Percentiles rank a stretch among this genome's conserved stretches.
These are phyloP conservation scores for Strix aluco DNA, from an alignment of 2,113 vertebrate species.

Conservation along the genomic window DNA sequence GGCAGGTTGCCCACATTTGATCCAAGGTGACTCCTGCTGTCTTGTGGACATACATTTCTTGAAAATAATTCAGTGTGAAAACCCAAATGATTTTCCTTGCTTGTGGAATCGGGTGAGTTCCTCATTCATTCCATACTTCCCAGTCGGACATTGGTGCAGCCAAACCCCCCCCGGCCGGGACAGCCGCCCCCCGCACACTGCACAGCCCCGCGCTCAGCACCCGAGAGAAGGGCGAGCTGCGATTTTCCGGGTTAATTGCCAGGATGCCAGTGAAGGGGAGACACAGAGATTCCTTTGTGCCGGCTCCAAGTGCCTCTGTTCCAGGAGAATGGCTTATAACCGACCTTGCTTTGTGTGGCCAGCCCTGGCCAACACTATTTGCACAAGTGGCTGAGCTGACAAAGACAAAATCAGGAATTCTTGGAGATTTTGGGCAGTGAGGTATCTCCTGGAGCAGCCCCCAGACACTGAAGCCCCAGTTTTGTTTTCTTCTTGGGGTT, in stretches of 20 bases:
- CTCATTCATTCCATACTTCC: accelerated
- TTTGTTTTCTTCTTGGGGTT: not conserved
- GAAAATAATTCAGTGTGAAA: not conserved
- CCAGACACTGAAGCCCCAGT: not conserved
- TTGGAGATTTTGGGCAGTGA: constrained; percentile 20
- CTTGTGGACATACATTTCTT: not conserved
- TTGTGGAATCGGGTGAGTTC: accelerated
- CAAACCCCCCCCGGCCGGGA: accelerated
- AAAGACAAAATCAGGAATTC: constrained; percentile 15
- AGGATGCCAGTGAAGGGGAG: constrained; percentile 26
- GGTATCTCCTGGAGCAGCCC: not conserved
- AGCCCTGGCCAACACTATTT: constrained; percentile 14
- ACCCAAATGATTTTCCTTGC: not conserved
- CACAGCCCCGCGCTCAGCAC: not conserved
- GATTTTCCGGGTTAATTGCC: constrained; percentile 61
- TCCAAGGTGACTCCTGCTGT: not conserved
- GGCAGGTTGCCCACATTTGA: accelerated
- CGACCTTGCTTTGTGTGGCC: constrained; percentile 30
- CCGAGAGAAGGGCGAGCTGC: constrained; percentile 27
- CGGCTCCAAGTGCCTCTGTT: constrained; percentile 1
- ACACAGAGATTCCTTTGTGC: constrained; percentile 72
- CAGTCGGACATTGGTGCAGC: accelerated
- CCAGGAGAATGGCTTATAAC: constrained; percentile 28
- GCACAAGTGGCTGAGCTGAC: constrained; percentile 38
- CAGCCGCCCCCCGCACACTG: accelerated